Evolutionary conservation across 1,140 invertebrate genomes (phyloP), one percentile per base, ranked within the genome.

Genomic region (Notospermus geniculatus): DNA sequence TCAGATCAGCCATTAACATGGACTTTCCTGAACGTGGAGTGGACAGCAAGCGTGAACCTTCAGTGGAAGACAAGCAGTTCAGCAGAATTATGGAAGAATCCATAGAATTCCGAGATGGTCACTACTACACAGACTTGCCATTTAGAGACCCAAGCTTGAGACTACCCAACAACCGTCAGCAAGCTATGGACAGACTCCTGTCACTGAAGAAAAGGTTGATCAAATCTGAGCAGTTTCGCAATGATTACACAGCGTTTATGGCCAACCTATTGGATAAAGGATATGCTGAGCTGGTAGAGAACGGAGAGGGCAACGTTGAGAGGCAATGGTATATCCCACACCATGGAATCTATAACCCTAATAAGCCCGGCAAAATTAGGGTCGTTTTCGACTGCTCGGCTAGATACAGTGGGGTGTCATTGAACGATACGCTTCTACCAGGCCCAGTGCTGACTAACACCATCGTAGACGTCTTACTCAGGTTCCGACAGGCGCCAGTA

Each of bases 371-470:
- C 4, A 65, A 65, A 4, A 2, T 65, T 1, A 2, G 65, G 13
- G 65, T 67, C 15, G 65, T 67, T 7, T 67, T 67, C 52, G 62
- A 67, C 41, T 60, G 52, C 41, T 17, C 36, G 11, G 65, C 65
- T 4, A 55, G 55, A 2, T 56, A 56, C 25, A 11, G 23, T 7
- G 59, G 59, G 2, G 32, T 55, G 15, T 63, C 43, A 22, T 41
- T 68, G 1, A 68, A 68, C 39, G 39, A 57, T 19, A 9, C 46
- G 2, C 36, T 68, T n/a, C 45, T 68, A 13, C 57, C 54, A 62
- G 66, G 66, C 15, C 66, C 66, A 54, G 64, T 66, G 39, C 36
- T 66, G 1, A 66, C 52, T 39, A 68, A 63, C 52, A 56, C 9
- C 45, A 23, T 68, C 2, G 15, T 62, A 1, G 66, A 60, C 2